Evolutionary conservation across 2,797 vertebrate species (phyloP).

Genomic region (Hylomyscus alleni): DNA sequence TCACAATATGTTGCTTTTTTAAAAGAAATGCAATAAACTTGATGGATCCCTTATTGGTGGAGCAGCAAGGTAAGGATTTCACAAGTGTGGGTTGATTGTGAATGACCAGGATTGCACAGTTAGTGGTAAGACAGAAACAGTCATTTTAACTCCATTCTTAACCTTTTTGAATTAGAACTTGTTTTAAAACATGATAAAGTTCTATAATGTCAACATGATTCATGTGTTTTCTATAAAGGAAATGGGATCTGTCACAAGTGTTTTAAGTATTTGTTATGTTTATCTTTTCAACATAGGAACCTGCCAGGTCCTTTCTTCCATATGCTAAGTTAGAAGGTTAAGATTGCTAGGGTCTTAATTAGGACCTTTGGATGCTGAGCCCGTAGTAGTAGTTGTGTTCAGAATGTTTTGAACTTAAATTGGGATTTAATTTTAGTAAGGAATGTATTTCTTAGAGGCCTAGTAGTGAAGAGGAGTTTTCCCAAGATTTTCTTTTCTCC

Average conservation of each 20-base stretch:
- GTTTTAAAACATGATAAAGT: constrained; percentile 17
- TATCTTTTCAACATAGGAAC: not conserved
- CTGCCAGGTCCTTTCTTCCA: not conserved
- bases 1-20: not conserved
- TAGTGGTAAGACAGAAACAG: not conserved
- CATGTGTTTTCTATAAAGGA: not conserved
- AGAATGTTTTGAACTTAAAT: not conserved
- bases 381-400: not conserved
- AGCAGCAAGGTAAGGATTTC: constrained; percentile 67
- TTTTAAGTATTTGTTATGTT: not conserved
- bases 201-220: not conserved
- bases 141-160: not conserved
- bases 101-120: not conserved
- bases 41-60: not conserved
- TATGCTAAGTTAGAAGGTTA: not conserved
- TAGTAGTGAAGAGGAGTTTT: not conserved
- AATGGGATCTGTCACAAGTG: not conserved
- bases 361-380: not conserved
- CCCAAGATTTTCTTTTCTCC: not conserved
- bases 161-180: not conserved
- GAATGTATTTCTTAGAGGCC: not conserved
- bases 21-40: constrained; percentile 51
- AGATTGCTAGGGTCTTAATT: not conserved
- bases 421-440: constrained; percentile 3
- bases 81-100: not conserved